Conservation (phyloP, 2,797 vertebrate genomes). For the Podargus strigoides region DNA sequence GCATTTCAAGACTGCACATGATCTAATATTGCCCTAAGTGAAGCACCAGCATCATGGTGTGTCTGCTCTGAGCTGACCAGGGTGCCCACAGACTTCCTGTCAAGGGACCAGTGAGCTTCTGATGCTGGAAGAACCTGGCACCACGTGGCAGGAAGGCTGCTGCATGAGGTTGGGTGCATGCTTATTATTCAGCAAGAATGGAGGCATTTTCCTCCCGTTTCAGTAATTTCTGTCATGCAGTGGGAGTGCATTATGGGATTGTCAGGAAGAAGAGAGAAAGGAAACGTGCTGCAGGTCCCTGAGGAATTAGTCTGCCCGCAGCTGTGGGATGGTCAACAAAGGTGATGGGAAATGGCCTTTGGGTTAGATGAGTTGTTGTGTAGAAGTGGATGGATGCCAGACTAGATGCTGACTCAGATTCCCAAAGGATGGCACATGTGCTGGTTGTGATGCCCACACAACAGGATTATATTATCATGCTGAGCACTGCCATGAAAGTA, state of each 20-base stretch:
- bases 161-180: background rate
- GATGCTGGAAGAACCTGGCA: background rate
- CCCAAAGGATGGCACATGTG: background rate
- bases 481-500: background rate
- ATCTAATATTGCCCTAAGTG: background rate
- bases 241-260: background rate
- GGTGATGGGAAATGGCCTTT: background rate
- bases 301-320: background rate
- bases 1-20: background rate
- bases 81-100: background rate
- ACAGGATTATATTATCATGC: background rate
- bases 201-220: background rate
- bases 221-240: background rate
- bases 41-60: background rate
- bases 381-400: background rate
- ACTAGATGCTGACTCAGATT: background rate
- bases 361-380: background rate
- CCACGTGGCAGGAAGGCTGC: background rate
- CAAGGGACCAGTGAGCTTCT: background rate
- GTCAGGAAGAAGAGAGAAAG: background rate
- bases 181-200: background rate
- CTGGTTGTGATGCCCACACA: background rate
- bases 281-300: background rate
- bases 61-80: background rate
- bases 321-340: background rate